Evolutionary conservation across 92 coral and sea anemone species (phyloP), one percentile per base, ranked within the genome.

Genomic region (Porites divaricata): DNA sequence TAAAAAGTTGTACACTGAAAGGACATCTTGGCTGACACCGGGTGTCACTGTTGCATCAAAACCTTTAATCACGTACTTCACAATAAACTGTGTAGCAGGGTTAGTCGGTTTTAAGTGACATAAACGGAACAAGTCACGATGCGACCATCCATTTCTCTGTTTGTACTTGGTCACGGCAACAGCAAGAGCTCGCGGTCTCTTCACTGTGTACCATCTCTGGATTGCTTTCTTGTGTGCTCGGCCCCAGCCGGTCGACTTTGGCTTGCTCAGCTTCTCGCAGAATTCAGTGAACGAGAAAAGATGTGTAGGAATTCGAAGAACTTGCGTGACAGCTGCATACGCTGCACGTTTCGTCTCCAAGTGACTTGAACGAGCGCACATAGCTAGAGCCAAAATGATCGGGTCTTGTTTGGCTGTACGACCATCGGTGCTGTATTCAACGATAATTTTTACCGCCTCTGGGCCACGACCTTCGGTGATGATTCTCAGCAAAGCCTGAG

Each of bases 101-200:
- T 72, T 75, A 12, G 86, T 51, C 0, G 99, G 94, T 73, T 94
- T 95, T 54, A 97, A 86, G 93, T 97, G 99, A 66, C 95, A 91
- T 2, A 97, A 85, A 9, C 97, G 90, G 75, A 93, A 90, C 56
- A 96, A 59, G 80, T 96, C 99, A 51, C 84, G 89, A 53, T 96
- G 99, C 0, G 98, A 90, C 99, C 99, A 96, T 24, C 96, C 96
- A 66, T 94, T 93, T 1, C 99, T 95, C 75, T 90, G 94, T 80
- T 91, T 95, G 88, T 97, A 97, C 89, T 97, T 97, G 9, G 99
- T 97, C 51, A 97, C 92, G 70, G 88, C 90, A 15, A 66, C 81
- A 1, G 99, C 98, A 15, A 97, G 86, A 25, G 80, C 83, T 67
- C 72, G 93, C 12, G 91, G 94, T 68, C 88, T 85, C 88, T 95